These are phyloP conservation scores for Caenorhabditis uteleia DNA, from an alignment of 2,888 invertebrate species.

Conservation along the genomic window DNA sequence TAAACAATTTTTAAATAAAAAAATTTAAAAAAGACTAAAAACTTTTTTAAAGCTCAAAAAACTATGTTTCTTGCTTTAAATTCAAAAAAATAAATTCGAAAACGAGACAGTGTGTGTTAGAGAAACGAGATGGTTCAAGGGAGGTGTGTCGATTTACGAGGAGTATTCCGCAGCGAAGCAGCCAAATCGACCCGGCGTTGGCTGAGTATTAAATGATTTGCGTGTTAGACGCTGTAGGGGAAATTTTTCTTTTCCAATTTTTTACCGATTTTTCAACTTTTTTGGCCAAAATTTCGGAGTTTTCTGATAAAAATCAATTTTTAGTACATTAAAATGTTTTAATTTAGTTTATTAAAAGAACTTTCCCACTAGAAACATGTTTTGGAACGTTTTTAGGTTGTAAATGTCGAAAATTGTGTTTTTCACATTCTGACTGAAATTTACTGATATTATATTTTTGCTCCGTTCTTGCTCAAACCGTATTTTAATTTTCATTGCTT, in stretches of 20 bases:
- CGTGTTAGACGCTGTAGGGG: background rate
- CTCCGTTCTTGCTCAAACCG: background rate
- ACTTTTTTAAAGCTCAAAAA: constrained; percentile 16
- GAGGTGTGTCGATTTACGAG: background rate
- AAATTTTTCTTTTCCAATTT: constrained; percentile 16
- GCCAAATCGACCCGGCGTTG: constrained; percentile 18
- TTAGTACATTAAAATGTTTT: too few species aligned
- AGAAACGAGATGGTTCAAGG: constrained; percentile 22
- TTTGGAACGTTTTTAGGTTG: background rate
- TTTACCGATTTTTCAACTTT: constrained; percentile 11
- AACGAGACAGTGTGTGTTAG: constrained; percentile 12
- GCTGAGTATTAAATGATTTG: constrained; percentile 38
- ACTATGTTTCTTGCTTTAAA: too few species aligned
- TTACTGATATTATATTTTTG: too few species aligned
- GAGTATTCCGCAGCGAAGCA: constrained; percentile 20
- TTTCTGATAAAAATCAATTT: constrained; percentile 1
- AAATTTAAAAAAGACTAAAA: constrained; percentile 5
- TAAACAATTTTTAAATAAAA: too few species aligned
- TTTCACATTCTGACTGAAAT: background rate
- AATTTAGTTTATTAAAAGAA: too few species aligned
- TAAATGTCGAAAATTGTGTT: background rate
- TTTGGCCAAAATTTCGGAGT: constrained; percentile 9
- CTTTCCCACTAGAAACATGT: too few species aligned
- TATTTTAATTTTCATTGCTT: background rate
- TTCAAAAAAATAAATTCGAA: constrained; percentile 4